phyloP scores from a whole-genome alignment of 2,113 vertebrate species.

The Anarhynchus alexandrinus region DNA sequence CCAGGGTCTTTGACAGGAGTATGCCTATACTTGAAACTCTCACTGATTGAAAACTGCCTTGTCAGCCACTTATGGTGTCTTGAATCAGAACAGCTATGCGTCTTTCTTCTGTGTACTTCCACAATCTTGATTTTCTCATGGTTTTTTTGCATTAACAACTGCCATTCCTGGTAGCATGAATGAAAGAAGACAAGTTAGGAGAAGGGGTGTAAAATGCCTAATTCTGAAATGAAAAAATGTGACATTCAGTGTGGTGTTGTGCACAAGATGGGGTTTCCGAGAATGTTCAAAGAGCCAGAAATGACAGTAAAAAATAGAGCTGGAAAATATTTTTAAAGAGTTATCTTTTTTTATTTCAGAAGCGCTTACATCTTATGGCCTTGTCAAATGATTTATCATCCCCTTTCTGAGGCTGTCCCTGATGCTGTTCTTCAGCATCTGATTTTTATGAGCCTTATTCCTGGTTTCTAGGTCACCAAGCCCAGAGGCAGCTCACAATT shows the following conservation, averaged over 20 bases:
- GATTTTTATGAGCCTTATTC: slow-evolving; percentile 57
- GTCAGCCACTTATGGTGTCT: not conserved
- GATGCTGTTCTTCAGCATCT: slow-evolving; percentile 41
- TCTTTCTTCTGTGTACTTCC: not conserved
- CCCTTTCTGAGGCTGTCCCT: slow-evolving; percentile 13
- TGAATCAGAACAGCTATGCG: not conserved
- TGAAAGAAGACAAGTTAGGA: not conserved
- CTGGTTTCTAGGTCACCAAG: slow-evolving; percentile 65
- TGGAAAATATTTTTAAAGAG: not conserved
- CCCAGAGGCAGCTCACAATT: slow-evolving; percentile 34
- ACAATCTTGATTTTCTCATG: not conserved
- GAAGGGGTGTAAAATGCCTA: not conserved
- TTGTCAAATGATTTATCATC: slow-evolving; percentile 59
- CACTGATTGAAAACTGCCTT: not conserved
- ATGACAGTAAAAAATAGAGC: not conserved
- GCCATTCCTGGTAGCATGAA: not conserved
- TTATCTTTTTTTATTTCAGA: not conserved
- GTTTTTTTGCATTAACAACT: not conserved
- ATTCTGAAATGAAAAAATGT: not conserved
- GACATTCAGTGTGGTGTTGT: not conserved
- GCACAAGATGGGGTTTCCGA: not conserved
- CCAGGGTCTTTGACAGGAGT: not conserved
- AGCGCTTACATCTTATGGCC: slow-evolving; percentile 10
- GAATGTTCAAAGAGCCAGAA: not conserved
- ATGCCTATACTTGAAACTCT: not conserved